A percentile compares a stretch with the other conserved stretches of the same genome.
Evolutionary conservation across 2,888 invertebrate species (phyloP).

Genomic region (Acrocera orbiculus): DNA sequence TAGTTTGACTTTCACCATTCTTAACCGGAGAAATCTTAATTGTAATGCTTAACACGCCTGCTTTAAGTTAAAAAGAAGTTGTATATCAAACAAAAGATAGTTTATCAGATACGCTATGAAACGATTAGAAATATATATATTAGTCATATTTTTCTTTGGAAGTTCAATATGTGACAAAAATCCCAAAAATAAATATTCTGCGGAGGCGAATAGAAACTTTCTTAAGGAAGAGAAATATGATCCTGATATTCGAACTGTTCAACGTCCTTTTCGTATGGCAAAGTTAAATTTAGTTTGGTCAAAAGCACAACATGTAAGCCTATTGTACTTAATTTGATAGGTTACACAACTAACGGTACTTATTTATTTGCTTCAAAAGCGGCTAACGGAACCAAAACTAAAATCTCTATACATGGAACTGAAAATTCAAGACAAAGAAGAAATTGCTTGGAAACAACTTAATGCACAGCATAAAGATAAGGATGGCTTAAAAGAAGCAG

Average conservation of each 20-base stretch:
- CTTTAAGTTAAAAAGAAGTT: too few relatives aligned
- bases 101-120: too few relatives aligned
- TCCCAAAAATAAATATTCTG: slow-evolving; percentile 47
- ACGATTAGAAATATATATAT: too few relatives aligned
- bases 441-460: slow-evolving; percentile 63
- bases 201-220: slow-evolving; percentile 32
- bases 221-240: slow-evolving; percentile 24
- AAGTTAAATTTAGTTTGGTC: slow-evolving; percentile 79
- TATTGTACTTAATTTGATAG: neutral
- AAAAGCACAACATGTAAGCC: slow-evolving; percentile 70
- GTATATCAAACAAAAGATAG: too few relatives aligned
- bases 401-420: slow-evolving; percentile 76
- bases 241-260: slow-evolving; percentile 48
- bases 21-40: too few relatives aligned
- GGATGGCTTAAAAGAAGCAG: slow-evolving; percentile 68
- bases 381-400: slow-evolving; percentile 64
- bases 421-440: slow-evolving; percentile 84
- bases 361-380: slow-evolving; percentile 26
- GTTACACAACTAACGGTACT: too few relatives aligned
- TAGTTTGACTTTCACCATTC: too few relatives aligned
- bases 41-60: too few relatives aligned
- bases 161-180: slow-evolving; percentile 9
- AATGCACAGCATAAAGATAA: slow-evolving; percentile 72
- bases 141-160: too few relatives aligned
- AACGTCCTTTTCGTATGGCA: slow-evolving; percentile 77